A percentile compares a stretch with the other conserved stretches of the same genome.
phyloP scores from a whole-genome alignment of 2,888 invertebrate species.

The Megaustenia siamemsis region DNA sequence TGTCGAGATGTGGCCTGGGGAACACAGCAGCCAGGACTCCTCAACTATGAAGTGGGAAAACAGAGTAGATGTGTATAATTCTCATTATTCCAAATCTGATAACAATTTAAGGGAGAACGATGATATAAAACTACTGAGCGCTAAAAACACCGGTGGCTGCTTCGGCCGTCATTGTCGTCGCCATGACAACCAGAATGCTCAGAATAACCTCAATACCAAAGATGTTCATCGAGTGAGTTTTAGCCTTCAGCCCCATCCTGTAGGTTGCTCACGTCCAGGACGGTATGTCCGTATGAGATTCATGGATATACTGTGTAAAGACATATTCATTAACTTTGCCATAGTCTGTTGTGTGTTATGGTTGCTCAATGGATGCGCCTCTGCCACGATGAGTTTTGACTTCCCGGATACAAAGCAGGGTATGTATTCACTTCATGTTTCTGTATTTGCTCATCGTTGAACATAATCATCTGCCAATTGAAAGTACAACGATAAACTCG shows the following conservation, averaged over 20 bases:
- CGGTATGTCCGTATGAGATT: not conserved
- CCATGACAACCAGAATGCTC: not conserved
- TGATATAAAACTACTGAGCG: no score
- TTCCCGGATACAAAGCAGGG: constrained; percentile 35
- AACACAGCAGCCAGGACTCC: not conserved
- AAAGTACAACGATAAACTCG: no score
- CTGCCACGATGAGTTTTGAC: not conserved
- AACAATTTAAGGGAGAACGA: no score
- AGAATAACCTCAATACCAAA: not conserved
- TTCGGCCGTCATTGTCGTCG: not conserved
- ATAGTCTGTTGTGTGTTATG: not conserved
- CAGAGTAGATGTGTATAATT: not conserved
- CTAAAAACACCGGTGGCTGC: no score
- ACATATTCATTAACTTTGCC: no score
- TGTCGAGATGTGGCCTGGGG: not conserved
- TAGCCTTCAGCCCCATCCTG: not conserved
- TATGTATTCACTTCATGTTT: no score
- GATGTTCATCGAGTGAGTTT: not conserved
- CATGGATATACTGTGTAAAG: no score
- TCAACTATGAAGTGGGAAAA: not conserved
- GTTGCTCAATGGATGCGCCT: constrained; percentile 7
- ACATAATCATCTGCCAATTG: no score
- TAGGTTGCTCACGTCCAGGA: not conserved
- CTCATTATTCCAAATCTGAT: no score
- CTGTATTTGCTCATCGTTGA: no score